A percentile compares a stretch with the other conserved stretches of the same genome.
Conservation (phyloP, 2,797 vertebrate genomes). For the Pampus argenteus region DNA sequence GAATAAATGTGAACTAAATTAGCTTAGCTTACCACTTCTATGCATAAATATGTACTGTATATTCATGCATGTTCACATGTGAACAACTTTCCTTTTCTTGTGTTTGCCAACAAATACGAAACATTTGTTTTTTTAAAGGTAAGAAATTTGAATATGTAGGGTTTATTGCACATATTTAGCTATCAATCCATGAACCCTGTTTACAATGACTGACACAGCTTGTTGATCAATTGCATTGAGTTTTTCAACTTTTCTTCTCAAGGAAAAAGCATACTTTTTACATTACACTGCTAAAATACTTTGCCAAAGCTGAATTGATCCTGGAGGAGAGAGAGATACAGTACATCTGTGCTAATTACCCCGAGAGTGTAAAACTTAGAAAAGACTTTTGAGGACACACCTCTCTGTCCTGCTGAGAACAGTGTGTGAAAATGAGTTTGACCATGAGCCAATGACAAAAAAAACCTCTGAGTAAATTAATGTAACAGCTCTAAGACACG, state of each 20-base stretch:
- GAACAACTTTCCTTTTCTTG: not conserved
- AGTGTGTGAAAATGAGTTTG: not conserved
- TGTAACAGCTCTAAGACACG: not conserved
- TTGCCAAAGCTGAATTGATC: not conserved
- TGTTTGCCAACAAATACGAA: no score
- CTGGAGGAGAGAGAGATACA: not conserved
- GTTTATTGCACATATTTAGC: no score
- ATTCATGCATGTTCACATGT: not conserved
- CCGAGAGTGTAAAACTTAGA: not conserved
- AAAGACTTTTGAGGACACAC: conserved; percentile 6
- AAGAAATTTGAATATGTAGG: no score
- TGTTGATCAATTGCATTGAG: not conserved
- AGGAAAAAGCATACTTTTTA: not conserved
- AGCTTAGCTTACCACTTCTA: conserved; percentile 9
- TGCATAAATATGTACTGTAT: not conserved
- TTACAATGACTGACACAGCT: not conserved
- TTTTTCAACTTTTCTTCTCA: not conserved
- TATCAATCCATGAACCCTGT: not conserved
- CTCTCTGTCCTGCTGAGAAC: not conserved
- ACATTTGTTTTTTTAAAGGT: no score
- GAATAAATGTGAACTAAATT: not conserved
- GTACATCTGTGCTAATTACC: not conserved
- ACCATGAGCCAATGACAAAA: not conserved
- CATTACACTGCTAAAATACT: not conserved
- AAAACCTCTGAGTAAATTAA: not conserved